Evolutionary conservation across 2,113 vertebrate genomes (phyloP).

Genomic region (Hystrix brachyura): DNA sequence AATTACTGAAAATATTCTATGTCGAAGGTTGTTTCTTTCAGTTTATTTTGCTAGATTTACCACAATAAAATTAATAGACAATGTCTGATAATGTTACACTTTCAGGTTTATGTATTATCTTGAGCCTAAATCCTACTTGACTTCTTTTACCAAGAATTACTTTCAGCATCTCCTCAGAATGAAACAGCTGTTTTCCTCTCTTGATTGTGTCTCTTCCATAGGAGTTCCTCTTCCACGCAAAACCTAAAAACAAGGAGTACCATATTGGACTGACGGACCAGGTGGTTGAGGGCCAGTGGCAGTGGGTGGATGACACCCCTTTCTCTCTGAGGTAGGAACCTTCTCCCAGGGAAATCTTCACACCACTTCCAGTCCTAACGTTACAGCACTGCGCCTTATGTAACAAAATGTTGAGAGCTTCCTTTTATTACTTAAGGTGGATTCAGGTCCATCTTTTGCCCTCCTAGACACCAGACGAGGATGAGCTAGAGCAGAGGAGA

Average conservation of each 20-base stretch:
- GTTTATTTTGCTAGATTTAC: slow-evolving; percentile 23
- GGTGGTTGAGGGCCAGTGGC: slow-evolving; percentile 66
- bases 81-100: not conserved
- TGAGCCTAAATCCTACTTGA: not conserved
- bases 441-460: not conserved
- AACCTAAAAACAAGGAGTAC: not conserved
- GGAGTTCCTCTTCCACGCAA: slow-evolving; percentile 69
- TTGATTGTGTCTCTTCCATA: slow-evolving; percentile 34
- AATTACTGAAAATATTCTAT: not conserved
- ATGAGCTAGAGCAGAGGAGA: not conserved
- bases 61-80: not conserved
- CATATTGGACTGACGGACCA: slow-evolving; percentile 81
- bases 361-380: too few relatives aligned
- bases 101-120: not conserved
- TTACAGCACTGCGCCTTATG: too few relatives aligned
- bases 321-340: slow-evolving; percentile 74
- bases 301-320: slow-evolving; percentile 84
- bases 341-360: too few relatives aligned
- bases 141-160: not conserved
- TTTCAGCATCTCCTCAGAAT: not conserved
- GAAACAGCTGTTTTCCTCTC: not conserved
- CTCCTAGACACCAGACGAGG: not conserved
- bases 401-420: not conserved
- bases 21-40: not conserved
- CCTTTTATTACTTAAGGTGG: not conserved